These are phyloP conservation scores for Aramus guarauna DNA, from an alignment of 2,113 vertebrate genomes.

Conservation along the genomic window DNA sequence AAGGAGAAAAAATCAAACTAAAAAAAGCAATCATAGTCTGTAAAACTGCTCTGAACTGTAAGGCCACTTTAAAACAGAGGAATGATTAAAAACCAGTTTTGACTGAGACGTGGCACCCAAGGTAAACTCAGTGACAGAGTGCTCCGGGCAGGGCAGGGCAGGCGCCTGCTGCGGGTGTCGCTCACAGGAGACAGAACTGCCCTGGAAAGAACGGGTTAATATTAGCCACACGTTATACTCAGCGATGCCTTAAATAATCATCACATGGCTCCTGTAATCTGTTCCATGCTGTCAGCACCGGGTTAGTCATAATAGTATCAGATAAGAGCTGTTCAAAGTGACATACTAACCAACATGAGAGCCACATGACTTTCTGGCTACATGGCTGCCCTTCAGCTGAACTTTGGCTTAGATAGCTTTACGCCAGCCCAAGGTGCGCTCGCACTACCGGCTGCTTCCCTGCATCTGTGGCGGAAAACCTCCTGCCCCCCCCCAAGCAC, in stretches of 20 bases:
- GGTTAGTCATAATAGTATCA: conserved; percentile 95
- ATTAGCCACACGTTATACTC: conserved; percentile 60
- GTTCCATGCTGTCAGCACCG: conserved; percentile 95
- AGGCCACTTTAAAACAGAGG: not conserved
- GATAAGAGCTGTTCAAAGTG: conserved; percentile 86
- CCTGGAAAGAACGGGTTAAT: conserved; percentile 74
- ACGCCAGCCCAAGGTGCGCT: not conserved
- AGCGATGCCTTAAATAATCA: conserved; percentile 85
- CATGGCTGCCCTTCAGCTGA: conserved; percentile 91
- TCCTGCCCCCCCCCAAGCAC: not conserved
- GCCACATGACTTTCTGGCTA: conserved; percentile 91
- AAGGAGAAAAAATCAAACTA: accelerated
- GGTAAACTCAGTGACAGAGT: accelerated
- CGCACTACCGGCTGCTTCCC: not conserved
- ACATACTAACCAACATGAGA: conserved; percentile 85
- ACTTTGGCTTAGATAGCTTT: conserved; percentile 88
- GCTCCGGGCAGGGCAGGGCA: not conserved
- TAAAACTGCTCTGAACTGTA: not conserved
- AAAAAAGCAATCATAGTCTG: not conserved
- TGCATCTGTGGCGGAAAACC: not conserved
- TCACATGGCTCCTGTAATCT: conserved; percentile 90
- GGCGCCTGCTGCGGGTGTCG: not conserved
- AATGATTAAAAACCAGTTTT: conserved; percentile 6
- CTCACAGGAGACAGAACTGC: not conserved
- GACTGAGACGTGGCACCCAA: not conserved